Evolutionary conservation across 2,888 invertebrate species (phyloP).

Genomic region (Trissoscelio sp.): DNA sequence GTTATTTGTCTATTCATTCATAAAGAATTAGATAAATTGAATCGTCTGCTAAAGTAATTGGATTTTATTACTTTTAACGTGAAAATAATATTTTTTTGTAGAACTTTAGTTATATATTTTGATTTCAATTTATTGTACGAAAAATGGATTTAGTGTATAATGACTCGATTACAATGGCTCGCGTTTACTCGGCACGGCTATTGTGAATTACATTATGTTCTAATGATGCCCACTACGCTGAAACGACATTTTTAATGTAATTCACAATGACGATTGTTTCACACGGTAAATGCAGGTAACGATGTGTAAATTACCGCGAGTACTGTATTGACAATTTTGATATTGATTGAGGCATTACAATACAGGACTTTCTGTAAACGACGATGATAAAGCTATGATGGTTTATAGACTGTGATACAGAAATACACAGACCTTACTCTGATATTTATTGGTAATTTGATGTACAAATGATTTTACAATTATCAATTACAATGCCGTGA

Average conservation of each 20-base stretch:
- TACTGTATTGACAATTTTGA: slow-evolving; percentile 46
- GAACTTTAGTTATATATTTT: background rate
- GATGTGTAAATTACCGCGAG: slow-evolving; percentile 46
- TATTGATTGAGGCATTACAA: slow-evolving; percentile 57
- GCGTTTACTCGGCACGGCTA: background rate
- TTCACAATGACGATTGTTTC: slow-evolving; percentile 46
- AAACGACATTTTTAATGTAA: slow-evolving; percentile 41
- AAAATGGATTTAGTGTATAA: slow-evolving; percentile 47
- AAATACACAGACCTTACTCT: slow-evolving; percentile 9
- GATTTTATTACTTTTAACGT: too few relatives aligned
- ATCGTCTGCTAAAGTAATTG: background rate
- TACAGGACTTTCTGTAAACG: slow-evolving; percentile 39
- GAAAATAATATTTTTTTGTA: too few relatives aligned
- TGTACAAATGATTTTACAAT: slow-evolving; percentile 10
- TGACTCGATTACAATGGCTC: slow-evolving; percentile 82
- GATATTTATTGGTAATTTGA: slow-evolving; percentile 35
- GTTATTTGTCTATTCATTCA: too few relatives aligned
- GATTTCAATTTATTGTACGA: background rate
- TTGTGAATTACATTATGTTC: slow-evolving; percentile 47
- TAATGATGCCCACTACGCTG: slow-evolving; percentile 27
- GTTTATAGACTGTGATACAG: slow-evolving; percentile 25
- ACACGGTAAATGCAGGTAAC: slow-evolving; percentile 48
- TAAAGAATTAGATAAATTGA: background rate
- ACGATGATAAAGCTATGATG: slow-evolving; percentile 31
- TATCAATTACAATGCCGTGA: slow-evolving; percentile 4